Evolutionary conservation across 2,113 vertebrate genomes (phyloP).

Genomic region (Stigmatopora nigra): DNA sequence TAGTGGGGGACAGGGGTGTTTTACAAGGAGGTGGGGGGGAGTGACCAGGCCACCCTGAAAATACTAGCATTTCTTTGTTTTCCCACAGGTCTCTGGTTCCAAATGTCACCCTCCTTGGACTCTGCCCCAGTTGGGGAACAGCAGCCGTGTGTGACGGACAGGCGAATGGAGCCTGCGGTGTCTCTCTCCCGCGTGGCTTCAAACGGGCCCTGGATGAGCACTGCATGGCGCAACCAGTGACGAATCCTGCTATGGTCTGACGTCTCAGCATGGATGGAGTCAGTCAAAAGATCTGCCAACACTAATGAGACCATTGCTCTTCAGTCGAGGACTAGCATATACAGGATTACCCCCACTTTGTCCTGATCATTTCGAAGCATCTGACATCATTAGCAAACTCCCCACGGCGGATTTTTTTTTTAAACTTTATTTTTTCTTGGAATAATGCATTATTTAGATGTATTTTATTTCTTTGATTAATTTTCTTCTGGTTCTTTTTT

Average conservation of each 20-base stretch:
- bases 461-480: conserved; percentile 48
- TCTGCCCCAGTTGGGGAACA: conserved; percentile 57
- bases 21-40: conserved; percentile 17
- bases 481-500: conserved; percentile 40
- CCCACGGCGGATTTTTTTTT: conserved; percentile 58
- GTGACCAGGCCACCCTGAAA: conserved; percentile 36
- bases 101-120: conserved; percentile 69
- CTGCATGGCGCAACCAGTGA: conserved; percentile 55
- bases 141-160: conserved; percentile 64
- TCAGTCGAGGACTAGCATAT: conserved; percentile 63
- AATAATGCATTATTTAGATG: conserved; percentile 54
- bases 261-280: conserved; percentile 73
- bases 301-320: conserved; percentile 66
- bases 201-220: conserved; percentile 62
- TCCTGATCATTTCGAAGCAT: conserved; percentile 46
- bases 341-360: conserved; percentile 66
- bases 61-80: conserved; percentile 53
- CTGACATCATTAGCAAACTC: conserved; percentile 52
- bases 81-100: conserved; percentile 66
- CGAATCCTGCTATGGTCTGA: conserved; percentile 68
- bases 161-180: conserved; percentile 51
- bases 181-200: conserved; percentile 49
- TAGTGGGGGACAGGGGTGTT: conserved; percentile 10
- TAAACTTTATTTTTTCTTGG: conserved; percentile 47
- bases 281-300: conserved; percentile 65